Conservation (phyloP, 2,888 invertebrate species). For the Scrobipalpa costella region DNA sequence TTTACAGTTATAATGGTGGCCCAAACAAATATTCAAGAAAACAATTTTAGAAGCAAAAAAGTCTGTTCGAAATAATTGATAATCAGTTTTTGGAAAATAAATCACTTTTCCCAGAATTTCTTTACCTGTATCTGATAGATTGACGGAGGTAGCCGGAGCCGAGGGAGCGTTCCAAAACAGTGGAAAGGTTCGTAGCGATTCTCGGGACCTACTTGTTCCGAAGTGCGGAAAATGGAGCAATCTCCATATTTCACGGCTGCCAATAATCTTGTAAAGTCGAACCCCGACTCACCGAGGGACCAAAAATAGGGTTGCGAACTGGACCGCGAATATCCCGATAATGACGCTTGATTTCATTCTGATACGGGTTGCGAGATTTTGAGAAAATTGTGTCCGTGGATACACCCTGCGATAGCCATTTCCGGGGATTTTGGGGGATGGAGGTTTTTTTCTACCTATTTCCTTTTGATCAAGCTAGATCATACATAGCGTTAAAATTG, state of each 20-base stretch:
- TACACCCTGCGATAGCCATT: too few species aligned
- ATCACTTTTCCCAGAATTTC: neutral
- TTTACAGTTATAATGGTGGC: neutral
- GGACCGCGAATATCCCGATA: conserved; percentile 12
- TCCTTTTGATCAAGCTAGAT: too few species aligned
- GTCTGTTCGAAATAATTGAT: neutral
- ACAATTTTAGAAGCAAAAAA: neutral
- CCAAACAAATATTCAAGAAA: neutral
- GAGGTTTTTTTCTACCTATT: too few species aligned
- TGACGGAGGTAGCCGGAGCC: neutral
- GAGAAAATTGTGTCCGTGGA: neutral
- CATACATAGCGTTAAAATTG: too few species aligned
- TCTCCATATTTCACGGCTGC: conserved; percentile 51
- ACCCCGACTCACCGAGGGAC: conserved; percentile 9
- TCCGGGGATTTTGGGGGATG: too few species aligned
- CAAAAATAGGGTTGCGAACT: conserved; percentile 19
- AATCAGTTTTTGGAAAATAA: neutral
- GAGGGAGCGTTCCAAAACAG: conserved; percentile 2
- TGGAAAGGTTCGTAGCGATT: neutral
- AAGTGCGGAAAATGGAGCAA: conserved; percentile 42
- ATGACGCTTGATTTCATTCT: conserved; percentile 24
- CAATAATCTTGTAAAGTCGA: conserved; percentile 39
- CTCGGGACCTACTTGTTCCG: conserved; percentile 12
- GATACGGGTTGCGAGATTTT: conserved; percentile 30
- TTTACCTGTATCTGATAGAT: conserved; percentile 12